phyloP scores from a whole-genome alignment of 2,888 invertebrate genomes.

The Tiliacea aurago region DNA sequence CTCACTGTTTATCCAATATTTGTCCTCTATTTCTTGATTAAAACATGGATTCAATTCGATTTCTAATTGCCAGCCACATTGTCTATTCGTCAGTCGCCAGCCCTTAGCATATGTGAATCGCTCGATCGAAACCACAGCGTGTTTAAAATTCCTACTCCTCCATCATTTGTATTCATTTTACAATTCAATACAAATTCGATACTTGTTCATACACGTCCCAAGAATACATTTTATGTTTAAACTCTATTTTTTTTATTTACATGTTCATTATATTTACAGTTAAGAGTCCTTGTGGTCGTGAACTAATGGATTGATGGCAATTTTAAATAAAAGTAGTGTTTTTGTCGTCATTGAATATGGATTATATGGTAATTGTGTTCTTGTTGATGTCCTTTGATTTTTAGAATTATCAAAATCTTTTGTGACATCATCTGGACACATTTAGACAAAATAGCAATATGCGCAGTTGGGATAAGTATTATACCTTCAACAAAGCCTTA shows the following conservation, averaged over 20 bases:
- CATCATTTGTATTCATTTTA: slow-evolving; percentile 70
- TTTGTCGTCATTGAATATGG: slow-evolving; percentile 34
- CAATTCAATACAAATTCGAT: slow-evolving; percentile 67
- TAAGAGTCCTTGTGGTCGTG: slow-evolving; percentile 50
- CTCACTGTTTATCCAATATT: not conserved
- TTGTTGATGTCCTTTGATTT: not conserved
- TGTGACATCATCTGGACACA: not conserved
- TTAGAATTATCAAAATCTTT: not conserved
- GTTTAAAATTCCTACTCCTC: slow-evolving; percentile 73
- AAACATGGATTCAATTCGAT: not conserved
- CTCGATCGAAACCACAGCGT: slow-evolving; percentile 73
- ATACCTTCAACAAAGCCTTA: not conserved
- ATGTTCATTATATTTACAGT: slow-evolving; percentile 49
- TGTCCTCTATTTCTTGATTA: not conserved
- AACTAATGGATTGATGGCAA: slow-evolving; percentile 21
- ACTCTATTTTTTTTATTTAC: slow-evolving; percentile 37
- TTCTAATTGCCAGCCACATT: slow-evolving; percentile 17
- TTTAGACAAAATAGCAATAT: not conserved
- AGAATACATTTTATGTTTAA: slow-evolving; percentile 45
- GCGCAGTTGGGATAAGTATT: no score
- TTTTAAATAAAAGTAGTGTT: slow-evolving; percentile 31
- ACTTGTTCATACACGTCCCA: slow-evolving; percentile 54
- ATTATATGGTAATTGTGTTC: slow-evolving; percentile 35
- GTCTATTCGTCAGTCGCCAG: slow-evolving; percentile 41
- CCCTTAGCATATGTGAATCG: slow-evolving; percentile 59